A percentile compares a stretch with the other conserved stretches of the same genome.
These are phyloP conservation scores for Ranitomeya imitator DNA, from an alignment of 2,113 vertebrate species.

Conservation along the genomic window DNA sequence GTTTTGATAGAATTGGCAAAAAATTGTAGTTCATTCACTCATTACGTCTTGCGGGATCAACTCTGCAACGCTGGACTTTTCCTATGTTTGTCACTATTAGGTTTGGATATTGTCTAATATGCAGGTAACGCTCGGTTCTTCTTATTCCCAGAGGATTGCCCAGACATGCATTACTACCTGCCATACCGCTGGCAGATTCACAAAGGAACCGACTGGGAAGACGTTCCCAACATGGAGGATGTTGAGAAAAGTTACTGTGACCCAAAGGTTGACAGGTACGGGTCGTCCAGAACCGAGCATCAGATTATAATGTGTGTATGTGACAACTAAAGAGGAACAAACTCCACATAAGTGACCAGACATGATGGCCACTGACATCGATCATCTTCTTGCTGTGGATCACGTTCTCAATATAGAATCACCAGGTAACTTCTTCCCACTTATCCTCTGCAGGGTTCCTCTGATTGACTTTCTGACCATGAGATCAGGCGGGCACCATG, in stretches of 20 bases:
- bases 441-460: slow-evolving; percentile 3
- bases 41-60: too few relatives aligned
- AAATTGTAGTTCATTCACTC: too few relatives aligned
- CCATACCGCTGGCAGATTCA: slow-evolving; percentile 90
- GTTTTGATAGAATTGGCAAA: too few relatives aligned
- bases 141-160: slow-evolving; percentile 76
- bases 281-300: not conserved
- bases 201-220: slow-evolving; percentile 70
- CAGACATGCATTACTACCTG: slow-evolving; percentile 78
- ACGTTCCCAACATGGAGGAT: slow-evolving; percentile 75
- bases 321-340: not conserved
- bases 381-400: too few relatives aligned
- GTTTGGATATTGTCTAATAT: not conserved
- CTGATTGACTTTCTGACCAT: slow-evolving; percentile 76
- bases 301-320: not conserved
- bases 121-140: not conserved
- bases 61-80: too few relatives aligned
- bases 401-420: not conserved
- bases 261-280: slow-evolving; percentile 69
- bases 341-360: not conserved
- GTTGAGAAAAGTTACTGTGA: slow-evolving; percentile 85
- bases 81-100: not conserved
- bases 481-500: slow-evolving; percentile 59
- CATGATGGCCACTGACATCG: not conserved
- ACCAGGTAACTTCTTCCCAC: not conserved